These are phyloP conservation scores for Lethocerus indicus DNA, from an alignment of 1,140 invertebrate species.

Conservation along the genomic window DNA sequence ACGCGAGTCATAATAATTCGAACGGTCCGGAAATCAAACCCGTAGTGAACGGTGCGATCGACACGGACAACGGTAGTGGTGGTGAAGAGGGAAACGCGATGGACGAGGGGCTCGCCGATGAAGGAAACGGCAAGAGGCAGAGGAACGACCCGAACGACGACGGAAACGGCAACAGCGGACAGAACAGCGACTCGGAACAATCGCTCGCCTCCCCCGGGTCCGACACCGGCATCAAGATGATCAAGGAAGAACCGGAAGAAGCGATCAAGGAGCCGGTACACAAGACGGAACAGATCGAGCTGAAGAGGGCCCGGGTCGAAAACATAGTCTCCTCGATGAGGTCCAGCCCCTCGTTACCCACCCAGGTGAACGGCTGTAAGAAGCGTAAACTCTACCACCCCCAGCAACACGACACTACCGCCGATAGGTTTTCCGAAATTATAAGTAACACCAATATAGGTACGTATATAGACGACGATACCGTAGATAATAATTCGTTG, in stretches of 20 bases:
- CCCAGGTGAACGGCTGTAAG: slow-evolving; percentile 76
- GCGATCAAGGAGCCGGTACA: slow-evolving; percentile 31
- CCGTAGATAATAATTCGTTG: slow-evolving; percentile 48
- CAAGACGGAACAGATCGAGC: slow-evolving; percentile 37
- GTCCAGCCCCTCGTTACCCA: slow-evolving; percentile 52
- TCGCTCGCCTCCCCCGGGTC: slow-evolving; percentile 46
- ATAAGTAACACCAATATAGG: slow-evolving; percentile 23
- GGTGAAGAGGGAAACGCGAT: slow-evolving; percentile 23
- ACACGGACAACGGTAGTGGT: slow-evolving; percentile 33
- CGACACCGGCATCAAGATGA: slow-evolving; percentile 13
- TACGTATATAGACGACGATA: slow-evolving; percentile 39
- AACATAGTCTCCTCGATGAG: slow-evolving; percentile 87
- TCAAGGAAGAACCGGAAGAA: slow-evolving; percentile 31
- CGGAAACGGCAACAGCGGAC: slow-evolving; percentile 23
- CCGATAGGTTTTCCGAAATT: slow-evolving; percentile 41
- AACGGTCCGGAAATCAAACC: slow-evolving; percentile 20
- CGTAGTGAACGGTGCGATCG: slow-evolving; percentile 30
- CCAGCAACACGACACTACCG: slow-evolving; percentile 69
- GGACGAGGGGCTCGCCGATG: slow-evolving; percentile 23
- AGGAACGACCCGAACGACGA: slow-evolving; percentile 32
- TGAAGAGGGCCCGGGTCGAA: slow-evolving; percentile 82
- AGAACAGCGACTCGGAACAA: slow-evolving; percentile 42
- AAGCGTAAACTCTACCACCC: slow-evolving; percentile 95
- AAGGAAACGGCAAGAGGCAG: slow-evolving; percentile 31
- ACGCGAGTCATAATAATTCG: slow-evolving; percentile 23